Percentiles rank a stretch among this genome's conserved stretches.
These are phyloP conservation scores for Clarias gariepinus DNA, from an alignment of 2,113 vertebrate genomes.

Conservation along the genomic window DNA sequence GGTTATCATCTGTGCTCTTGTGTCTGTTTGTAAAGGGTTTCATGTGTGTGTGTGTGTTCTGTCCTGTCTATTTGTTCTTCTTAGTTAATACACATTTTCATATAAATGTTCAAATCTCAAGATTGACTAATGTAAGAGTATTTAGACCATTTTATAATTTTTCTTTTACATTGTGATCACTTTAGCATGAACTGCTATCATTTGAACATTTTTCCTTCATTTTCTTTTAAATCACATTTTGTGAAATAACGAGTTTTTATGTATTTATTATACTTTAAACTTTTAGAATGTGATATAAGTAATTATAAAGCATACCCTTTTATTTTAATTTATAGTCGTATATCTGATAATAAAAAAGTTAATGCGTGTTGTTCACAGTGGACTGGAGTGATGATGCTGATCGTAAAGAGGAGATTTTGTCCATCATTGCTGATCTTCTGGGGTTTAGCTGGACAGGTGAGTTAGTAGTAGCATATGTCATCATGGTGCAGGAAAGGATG, in stretches of 20 bases:
- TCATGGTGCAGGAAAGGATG: background rate
- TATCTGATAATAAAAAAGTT: background rate
- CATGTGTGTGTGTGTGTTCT: constrained; percentile 39
- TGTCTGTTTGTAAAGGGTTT: constrained; percentile 53
- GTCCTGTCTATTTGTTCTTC: constrained; percentile 47
- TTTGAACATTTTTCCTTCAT: background rate
- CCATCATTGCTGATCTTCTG: constrained; percentile 93
- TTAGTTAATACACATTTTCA: constrained; percentile 36
- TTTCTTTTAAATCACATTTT: background rate
- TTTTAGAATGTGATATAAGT: background rate
- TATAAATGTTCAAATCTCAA: constrained; percentile 85
- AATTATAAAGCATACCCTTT: background rate
- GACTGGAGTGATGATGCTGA: constrained; percentile 89
- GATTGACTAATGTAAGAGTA: constrained; percentile 75
- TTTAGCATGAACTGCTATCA: background rate
- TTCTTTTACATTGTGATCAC: background rate
- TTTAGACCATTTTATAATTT: constrained; percentile 2
- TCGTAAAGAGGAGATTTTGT: constrained; percentile 88
- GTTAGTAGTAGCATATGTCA: constrained; percentile 9
- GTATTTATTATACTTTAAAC: background rate
- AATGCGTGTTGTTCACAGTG: constrained; percentile 68
- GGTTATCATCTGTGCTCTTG: constrained; percentile 63
- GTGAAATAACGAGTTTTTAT: background rate
- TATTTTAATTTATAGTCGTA: background rate
- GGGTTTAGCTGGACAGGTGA: constrained; percentile 99